Conservation (phyloP, 2,888 invertebrate genomes). For the Sarcophaga caerulescens region DNA sequence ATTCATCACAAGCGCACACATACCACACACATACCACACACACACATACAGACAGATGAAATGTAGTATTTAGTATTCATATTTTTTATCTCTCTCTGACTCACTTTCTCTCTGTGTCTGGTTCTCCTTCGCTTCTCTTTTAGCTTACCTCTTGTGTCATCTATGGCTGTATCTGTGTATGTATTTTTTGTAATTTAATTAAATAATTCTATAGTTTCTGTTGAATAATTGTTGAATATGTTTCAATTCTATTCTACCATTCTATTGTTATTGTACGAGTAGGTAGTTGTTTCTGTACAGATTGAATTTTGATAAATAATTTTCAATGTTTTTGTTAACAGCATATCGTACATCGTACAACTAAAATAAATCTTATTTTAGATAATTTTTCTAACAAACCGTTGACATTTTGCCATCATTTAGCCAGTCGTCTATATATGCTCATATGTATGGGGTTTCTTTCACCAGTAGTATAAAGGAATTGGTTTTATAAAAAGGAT, state of each 20-base stretch:
- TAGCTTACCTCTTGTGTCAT: too few relatives aligned
- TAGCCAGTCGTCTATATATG: slow-evolving; percentile 35
- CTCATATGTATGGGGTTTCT: neutral
- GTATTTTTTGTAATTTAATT: slow-evolving; percentile 43
- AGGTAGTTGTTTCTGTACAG: neutral
- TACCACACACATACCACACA: rapidly evolving
- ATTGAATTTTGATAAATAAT: slow-evolving; percentile 61
- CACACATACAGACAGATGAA: too few relatives aligned
- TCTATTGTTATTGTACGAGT: neutral
- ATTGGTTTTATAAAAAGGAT: neutral
- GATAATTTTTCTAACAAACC: slow-evolving; percentile 60
- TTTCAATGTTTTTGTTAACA: slow-evolving; percentile 49
- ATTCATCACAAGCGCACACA: slow-evolving; percentile 20
- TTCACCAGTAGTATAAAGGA: slow-evolving; percentile 3
- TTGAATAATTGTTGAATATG: neutral
- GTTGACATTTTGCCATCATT: slow-evolving; percentile 65
- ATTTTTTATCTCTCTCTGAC: neutral
- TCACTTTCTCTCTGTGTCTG: slow-evolving; percentile 15
- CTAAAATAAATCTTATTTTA: slow-evolving; percentile 50
- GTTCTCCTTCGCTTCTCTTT: neutral
- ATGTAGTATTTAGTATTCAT: slow-evolving; percentile 22
- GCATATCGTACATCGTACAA: slow-evolving; percentile 12
- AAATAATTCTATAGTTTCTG: slow-evolving; percentile 44
- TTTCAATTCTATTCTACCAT: neutral
- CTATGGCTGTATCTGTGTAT: neutral